Evolutionary conservation across 2,113 vertebrate species (phyloP).

Genomic region (Odocoileus hemionus): DNA sequence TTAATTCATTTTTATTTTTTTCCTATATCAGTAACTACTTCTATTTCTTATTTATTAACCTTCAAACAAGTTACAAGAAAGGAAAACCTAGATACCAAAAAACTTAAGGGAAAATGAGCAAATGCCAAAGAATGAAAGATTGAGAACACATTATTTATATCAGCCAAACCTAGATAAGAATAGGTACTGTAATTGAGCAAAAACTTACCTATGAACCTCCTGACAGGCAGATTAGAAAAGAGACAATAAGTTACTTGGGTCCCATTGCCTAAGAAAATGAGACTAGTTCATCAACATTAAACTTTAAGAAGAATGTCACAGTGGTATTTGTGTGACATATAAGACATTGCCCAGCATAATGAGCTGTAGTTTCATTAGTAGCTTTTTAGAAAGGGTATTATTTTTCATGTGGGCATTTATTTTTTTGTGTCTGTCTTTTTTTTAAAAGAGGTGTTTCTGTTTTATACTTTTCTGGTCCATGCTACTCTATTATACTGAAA

Average conservation of each 20-base stretch:
- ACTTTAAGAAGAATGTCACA: constrained; percentile 10
- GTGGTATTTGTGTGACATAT: background rate
- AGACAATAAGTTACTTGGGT: background rate
- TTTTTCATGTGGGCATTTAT: background rate
- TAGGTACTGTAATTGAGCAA: background rate
- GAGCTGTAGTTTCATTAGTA: background rate
- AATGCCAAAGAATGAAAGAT: background rate
- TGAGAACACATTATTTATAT: background rate
- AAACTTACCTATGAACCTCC: background rate
- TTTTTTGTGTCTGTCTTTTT: background rate
- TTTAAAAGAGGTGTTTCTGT: background rate
- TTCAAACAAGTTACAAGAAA: background rate
- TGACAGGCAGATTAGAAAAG: constrained; percentile 34
- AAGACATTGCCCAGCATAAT: background rate
- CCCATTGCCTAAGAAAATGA: constrained; percentile 5
- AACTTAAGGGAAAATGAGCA: background rate
- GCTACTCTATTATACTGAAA: background rate
- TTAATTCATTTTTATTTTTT: background rate
- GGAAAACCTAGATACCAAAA: background rate
- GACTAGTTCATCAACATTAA: constrained; percentile 13
- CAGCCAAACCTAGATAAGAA: constrained; percentile 7
- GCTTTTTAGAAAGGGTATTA: constrained; percentile 36
- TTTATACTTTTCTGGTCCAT: background rate
- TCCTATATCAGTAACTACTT: background rate
- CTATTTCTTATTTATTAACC: background rate